Percentiles rank a stretch among this genome's conserved stretches.
These are phyloP conservation scores for Orchestia grillus DNA, from an alignment of 1,140 invertebrate species.

Conservation along the genomic window DNA sequence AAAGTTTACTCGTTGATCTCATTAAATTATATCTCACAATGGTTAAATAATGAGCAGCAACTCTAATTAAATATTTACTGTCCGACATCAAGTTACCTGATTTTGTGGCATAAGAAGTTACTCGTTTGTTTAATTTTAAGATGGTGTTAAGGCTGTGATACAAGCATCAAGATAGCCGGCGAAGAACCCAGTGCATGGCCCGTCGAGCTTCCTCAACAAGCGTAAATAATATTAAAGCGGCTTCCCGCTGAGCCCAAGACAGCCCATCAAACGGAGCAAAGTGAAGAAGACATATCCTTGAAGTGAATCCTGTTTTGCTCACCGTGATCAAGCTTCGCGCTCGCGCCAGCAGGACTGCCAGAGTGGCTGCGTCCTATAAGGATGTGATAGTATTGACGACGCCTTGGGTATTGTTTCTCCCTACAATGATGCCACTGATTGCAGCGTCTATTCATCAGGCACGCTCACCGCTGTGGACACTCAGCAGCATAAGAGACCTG, in stretches of 20 bases:
- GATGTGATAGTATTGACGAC: conserved; percentile 35
- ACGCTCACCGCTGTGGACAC: not conserved
- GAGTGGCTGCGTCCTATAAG: conserved; percentile 17
- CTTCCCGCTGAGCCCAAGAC: not conserved
- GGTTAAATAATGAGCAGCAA: not conserved
- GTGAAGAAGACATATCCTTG: conserved; percentile 52
- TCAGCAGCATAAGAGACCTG: not conserved
- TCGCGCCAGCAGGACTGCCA: not conserved
- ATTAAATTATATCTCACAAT: too few relatives aligned
- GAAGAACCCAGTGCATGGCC: not conserved
- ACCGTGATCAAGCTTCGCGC: not conserved
- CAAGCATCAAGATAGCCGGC: not conserved
- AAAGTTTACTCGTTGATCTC: not conserved
- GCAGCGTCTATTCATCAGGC: conserved; percentile 9
- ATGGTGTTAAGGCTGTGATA: not conserved
- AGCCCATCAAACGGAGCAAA: conserved; percentile 18
- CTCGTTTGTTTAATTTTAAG: not conserved
- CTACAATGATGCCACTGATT: conserved; percentile 18
- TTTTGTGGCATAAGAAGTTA: not conserved
- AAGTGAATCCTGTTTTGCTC: conserved; percentile 30
- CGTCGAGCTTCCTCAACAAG: not conserved
- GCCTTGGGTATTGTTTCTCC: conserved; percentile 13
- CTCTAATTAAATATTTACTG: not conserved
- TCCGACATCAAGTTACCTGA: not conserved
- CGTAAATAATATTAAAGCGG: conserved; percentile 41